A percentile compares a stretch with the other conserved stretches of the same genome.
These are phyloP conservation scores for Pristionchus mayeri DNA, from an alignment of 2,888 invertebrate genomes.

Conservation along the genomic window DNA sequence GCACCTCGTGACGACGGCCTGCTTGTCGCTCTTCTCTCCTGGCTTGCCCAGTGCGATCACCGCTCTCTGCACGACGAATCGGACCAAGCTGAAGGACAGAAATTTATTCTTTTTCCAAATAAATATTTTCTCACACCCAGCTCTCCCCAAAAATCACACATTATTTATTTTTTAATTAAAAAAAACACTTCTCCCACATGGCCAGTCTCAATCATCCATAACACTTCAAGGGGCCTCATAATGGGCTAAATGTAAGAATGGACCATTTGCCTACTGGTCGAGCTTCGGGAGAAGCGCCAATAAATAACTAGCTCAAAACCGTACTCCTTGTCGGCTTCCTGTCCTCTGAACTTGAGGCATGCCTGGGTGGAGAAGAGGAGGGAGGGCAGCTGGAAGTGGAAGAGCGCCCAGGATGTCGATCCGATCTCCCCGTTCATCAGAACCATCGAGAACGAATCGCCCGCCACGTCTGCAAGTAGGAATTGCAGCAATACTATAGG, in stretches of 20 bases:
- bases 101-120: not conserved
- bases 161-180: too few relatives aligned
- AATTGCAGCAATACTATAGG: too few relatives aligned
- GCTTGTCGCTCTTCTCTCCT: slow-evolving; percentile 32
- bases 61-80: slow-evolving; percentile 28
- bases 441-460: slow-evolving; percentile 60
- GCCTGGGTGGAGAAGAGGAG: slow-evolving; percentile 33
- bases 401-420: slow-evolving; percentile 67
- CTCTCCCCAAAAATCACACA: not conserved
- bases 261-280: too few relatives aligned
- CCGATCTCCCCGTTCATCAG: slow-evolving; percentile 75
- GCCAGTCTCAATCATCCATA: too few relatives aligned
- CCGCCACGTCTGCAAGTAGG: not conserved
- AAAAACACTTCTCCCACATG: too few relatives aligned
- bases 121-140: not conserved
- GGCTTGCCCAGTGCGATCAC: slow-evolving; percentile 41
- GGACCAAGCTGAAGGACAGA: not conserved
- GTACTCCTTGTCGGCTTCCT: slow-evolving; percentile 14
- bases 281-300: too few relatives aligned
- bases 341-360: slow-evolving; percentile 24
- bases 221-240: too few relatives aligned
- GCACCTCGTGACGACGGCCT: not conserved
- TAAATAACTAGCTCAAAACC: too few relatives aligned
- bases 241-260: too few relatives aligned
- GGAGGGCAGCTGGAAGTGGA: slow-evolving; percentile 68